A percentile compares a stretch with the other conserved stretches of the same genome.
Conservation (phyloP, 2,888 invertebrate species). For the Euproctis similis region DNA sequence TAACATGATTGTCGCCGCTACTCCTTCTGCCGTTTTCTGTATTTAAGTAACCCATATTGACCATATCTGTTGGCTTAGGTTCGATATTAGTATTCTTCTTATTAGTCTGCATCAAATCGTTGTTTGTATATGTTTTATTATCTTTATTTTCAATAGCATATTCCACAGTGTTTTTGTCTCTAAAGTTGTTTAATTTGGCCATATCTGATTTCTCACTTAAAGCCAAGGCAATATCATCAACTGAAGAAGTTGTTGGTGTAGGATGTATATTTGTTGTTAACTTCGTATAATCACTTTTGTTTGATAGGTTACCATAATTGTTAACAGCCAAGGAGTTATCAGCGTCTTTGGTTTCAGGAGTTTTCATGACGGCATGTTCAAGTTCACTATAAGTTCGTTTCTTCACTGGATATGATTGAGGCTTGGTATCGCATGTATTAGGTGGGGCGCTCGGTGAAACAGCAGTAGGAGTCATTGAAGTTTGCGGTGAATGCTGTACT, state of each 20-base stretch:
- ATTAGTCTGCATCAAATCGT: slow-evolving; percentile 32
- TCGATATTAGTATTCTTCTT: slow-evolving; percentile 35
- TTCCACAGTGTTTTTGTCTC: slow-evolving; percentile 41
- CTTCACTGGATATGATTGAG: slow-evolving; percentile 77
- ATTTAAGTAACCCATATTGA: slow-evolving; percentile 69
- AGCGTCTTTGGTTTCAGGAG: slow-evolving; percentile 39
- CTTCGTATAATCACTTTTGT: slow-evolving; percentile 47
- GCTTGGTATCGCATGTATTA: slow-evolving; percentile 42
- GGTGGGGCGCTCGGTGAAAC: slow-evolving; percentile 35
- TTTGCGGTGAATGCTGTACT: slow-evolving; percentile 42
- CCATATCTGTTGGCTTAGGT: slow-evolving; percentile 52
- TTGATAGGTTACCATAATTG: slow-evolving; percentile 13
- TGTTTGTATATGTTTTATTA: slow-evolving; percentile 27
- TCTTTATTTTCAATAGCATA: slow-evolving; percentile 38
- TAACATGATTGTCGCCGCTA: slow-evolving; percentile 36
- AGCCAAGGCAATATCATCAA: slow-evolving; percentile 59
- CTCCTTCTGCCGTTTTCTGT: slow-evolving; percentile 47
- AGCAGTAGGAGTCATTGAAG: slow-evolving; percentile 27
- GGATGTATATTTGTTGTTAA: slow-evolving; percentile 33
- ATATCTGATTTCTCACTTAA: slow-evolving; percentile 61
- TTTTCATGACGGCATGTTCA: slow-evolving; percentile 36
- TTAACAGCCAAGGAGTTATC: slow-evolving; percentile 1
- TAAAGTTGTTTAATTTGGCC: slow-evolving; percentile 42
- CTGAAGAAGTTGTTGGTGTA: slow-evolving; percentile 37
- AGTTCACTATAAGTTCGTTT: slow-evolving; percentile 78